A percentile compares a stretch with the other conserved stretches of the same genome.
phyloP scores from a whole-genome alignment of 2,113 vertebrate species.

The Sinocyclocheilus maitianheensis region DNA sequence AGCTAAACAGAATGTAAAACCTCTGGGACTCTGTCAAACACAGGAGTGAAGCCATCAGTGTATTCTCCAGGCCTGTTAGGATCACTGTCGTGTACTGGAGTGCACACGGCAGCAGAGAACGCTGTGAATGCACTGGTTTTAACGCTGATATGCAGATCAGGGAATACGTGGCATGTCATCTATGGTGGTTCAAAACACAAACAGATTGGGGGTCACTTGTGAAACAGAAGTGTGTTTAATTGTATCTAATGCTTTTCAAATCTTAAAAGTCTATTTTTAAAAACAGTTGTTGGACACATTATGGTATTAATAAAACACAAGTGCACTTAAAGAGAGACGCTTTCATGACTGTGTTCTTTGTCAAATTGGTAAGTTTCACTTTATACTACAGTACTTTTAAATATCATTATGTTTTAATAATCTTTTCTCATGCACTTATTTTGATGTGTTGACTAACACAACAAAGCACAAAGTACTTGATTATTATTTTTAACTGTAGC shows the following conservation, averaged over 20 bases:
- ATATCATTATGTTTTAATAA: neutral
- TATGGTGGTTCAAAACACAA: too few species aligned
- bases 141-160: neutral
- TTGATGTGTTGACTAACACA: neutral
- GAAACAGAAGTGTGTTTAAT: neutral
- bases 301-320: neutral
- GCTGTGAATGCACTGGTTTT: neutral
- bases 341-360: neutral
- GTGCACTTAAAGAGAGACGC: neutral
- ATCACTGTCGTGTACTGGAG: neutral
- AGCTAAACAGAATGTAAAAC: neutral
- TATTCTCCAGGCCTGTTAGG: neutral
- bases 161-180: neutral
- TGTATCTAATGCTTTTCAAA: too few species aligned
- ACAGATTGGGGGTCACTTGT: neutral
- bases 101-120: neutral
- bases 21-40: neutral
- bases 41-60: conserved; percentile 1
- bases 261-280: neutral
- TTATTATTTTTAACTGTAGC: neutral
- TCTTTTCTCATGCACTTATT: neutral
- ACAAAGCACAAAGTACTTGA: neutral
- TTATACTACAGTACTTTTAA: neutral
- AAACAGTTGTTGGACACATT: neutral
- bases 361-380: neutral